Evolutionary conservation across 2,113 vertebrate species (phyloP), one percentile per base, ranked within the genome.

Genomic region (Fregetta grallaria): DNA sequence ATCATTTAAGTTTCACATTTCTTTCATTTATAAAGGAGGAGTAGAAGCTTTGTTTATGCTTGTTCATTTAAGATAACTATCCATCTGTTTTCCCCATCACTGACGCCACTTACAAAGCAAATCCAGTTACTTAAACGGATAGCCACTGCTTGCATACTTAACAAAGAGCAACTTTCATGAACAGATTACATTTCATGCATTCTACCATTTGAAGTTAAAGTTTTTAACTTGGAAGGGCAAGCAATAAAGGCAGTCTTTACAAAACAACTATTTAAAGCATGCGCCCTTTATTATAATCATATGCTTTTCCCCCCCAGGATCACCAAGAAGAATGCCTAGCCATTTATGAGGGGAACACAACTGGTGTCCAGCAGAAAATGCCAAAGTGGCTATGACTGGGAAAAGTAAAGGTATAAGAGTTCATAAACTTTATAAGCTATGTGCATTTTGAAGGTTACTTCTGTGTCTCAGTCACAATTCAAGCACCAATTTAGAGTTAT

Each of bases 81-180:
- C 52, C 65, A 61, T 32, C 63, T 90, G 84, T 32, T 72, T 80
- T 85, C 50, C 65, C 53, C 66, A 83, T 7, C 47, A 78, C 61
- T 83, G 76, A 94, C 86, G 42, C 63, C 47, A 81, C 78, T 93
- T 30, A 80, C 67, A 95, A 81, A 70, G 50, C 56, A 96, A 96
- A 97, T 90, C 68, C 71, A 75, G 68, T 55, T 85, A 61, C 62
- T 65, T 27, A 77, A 92, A 96, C 36, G 16, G 70, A 65, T 6
- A 56, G 63, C 52, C 74, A 58, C 86, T 63, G 58, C 76, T 40
- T 74, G 14, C 6, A 21, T 23, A 78, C 38, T 25, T 15, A 36
- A 83, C 63, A 96, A 52, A 76, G 78, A 85, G 84, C 78, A 40
- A 23, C 65, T 67, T 82, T 68, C 87, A 88, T 1, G 2, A 63